These are phyloP conservation scores for Sitta carolinensis DNA, from an alignment of 2,797 vertebrate genomes.

Conservation along the genomic window DNA sequence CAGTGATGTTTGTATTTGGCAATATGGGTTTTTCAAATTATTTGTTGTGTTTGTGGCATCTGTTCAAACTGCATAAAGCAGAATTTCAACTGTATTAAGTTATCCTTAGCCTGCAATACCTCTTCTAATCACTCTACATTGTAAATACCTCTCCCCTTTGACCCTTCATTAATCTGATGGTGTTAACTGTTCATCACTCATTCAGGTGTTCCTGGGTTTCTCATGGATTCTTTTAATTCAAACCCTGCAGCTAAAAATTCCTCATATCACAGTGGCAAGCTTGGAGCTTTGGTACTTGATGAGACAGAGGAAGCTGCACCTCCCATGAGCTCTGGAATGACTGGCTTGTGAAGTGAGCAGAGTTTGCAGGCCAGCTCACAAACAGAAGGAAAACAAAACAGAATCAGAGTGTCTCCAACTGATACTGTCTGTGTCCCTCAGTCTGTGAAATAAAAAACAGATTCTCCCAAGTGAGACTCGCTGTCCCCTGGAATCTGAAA, in stretches of 20 bases:
- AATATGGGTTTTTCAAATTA: neutral
- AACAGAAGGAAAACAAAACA: neutral
- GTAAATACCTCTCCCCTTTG: neutral
- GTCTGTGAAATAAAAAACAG: slow-evolving; percentile 1
- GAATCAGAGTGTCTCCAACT: neutral
- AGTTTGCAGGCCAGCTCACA: neutral
- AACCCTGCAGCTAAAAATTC: neutral
- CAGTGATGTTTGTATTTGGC: neutral
- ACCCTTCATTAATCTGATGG: neutral
- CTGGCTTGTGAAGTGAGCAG: neutral
- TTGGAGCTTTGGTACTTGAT: neutral
- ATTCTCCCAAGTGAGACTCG: slow-evolving; percentile 12
- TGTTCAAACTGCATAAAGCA: neutral
- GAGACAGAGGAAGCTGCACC: neutral
- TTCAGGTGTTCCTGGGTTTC: neutral
- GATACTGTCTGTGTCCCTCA: neutral
- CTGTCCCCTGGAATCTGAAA: slow-evolving; percentile 43
- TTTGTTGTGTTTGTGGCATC: neutral
- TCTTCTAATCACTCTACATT: neutral
- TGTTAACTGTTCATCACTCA: neutral
- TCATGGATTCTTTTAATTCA: neutral
- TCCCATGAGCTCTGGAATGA: neutral
- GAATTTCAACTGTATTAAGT: neutral
- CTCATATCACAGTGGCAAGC: neutral
- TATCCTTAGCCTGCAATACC: neutral